Evolutionary conservation across 2,888 invertebrate genomes (phyloP).

Genomic region (Drosophila falleni): DNA sequence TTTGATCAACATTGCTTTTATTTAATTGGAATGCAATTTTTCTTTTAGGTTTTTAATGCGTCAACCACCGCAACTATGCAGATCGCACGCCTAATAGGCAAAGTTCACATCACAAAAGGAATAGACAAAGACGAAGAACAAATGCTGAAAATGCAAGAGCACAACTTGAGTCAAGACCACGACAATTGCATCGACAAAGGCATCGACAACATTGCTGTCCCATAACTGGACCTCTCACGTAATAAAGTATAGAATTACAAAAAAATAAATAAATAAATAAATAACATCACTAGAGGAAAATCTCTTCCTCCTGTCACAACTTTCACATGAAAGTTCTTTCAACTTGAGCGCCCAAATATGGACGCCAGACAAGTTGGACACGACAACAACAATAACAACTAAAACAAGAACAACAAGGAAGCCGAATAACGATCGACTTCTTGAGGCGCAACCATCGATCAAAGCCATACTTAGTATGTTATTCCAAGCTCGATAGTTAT

Average conservation of each 20-base stretch:
- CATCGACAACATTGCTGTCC: slow-evolving; percentile 67
- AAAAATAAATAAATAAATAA: slow-evolving; percentile 28
- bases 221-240: slow-evolving; percentile 82
- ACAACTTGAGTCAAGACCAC: slow-evolving; percentile 28
- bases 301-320: slow-evolving; percentile 79
- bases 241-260: slow-evolving; percentile 79
- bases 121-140: slow-evolving; percentile 14
- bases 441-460: slow-evolving; percentile 70
- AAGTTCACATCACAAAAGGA: slow-evolving; percentile 65
- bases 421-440: slow-evolving; percentile 65
- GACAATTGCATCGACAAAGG: slow-evolving; percentile 41
- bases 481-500: slow-evolving; percentile 39
- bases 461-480: slow-evolving; percentile 72
- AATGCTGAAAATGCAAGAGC: slow-evolving; percentile 33
- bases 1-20: not conserved
- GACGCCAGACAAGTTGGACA: slow-evolving; percentile 63
- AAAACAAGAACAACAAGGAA: slow-evolving; percentile 43
- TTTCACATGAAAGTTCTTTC: slow-evolving; percentile 83
- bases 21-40: not conserved
- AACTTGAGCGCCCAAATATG: slow-evolving; percentile 81
- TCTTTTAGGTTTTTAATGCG: not conserved
- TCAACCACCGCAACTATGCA: slow-evolving; percentile 30
- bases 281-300: slow-evolving; percentile 34
- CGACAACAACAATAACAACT: slow-evolving; percentile 32
- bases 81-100: slow-evolving; percentile 66